Base-by-base conservation (phyloP, 1,140 invertebrate genomes). In the Macrosteles quadrilineatus region DNA sequence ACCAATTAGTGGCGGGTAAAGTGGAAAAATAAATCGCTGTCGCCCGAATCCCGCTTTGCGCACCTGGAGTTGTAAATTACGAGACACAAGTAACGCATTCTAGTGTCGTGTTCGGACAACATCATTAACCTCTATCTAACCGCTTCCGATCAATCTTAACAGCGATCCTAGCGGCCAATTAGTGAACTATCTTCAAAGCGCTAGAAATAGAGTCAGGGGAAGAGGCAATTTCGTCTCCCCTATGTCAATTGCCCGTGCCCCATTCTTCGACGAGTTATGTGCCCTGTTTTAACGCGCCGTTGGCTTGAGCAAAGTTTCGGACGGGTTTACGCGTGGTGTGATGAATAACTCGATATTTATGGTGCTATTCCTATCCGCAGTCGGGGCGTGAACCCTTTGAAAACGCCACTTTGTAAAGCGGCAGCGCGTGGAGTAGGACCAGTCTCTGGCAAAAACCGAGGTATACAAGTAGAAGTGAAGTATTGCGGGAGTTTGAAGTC, bases 81-180 rank as follows among this genome's bases (percentile, higher is more conserved):
- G 14, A 36, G 4, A 36, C 4, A 36, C 32, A 36, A 36, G 32
- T 36, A 36, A 36, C 32, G 32, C 32, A 36, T 50, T 19, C 47
- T 21, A 50, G 47, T 50, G 47, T 50, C 47, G 47, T 17, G 47
- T 50, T 50, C 14, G 47, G 47, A 21, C 47, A 50, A 50, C 47
- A 50, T 50, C 47, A 50, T 50, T 50, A 50, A 50, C 47, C 47
- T 50, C 47, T 21, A 50, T 50, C 47, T 50, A 50, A 50, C 47
- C 21, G 47, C 47, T 50, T 50, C 47, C 47, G 47, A 50, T 50
- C 47, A 50, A 50, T 50, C 47, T 50, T 50, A 21, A 19, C 47
- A 4, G 47, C 14, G 47, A 50, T 50, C 21, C 47, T 50, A 50
- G 47, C 32, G 47, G 47, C 47, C 47, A 50, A 50, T 50, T 50